A percentile compares a stretch with the other conserved stretches of the same genome.
phyloP scores from a whole-genome alignment of 2,888 invertebrate species.

The Synanthedon vespiformis region DNA sequence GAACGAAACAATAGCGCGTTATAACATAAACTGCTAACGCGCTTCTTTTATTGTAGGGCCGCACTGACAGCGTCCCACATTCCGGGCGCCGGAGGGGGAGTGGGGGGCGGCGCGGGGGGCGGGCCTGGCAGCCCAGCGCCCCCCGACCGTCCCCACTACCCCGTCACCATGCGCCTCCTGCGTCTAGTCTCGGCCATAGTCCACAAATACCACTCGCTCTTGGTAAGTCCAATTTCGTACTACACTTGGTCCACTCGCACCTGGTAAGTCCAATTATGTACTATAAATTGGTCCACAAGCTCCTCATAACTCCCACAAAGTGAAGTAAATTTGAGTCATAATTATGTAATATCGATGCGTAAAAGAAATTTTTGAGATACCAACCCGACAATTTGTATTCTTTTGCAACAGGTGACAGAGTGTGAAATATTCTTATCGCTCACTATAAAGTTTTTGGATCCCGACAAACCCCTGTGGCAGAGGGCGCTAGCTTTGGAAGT shows the following conservation, averaged over 20 bases:
- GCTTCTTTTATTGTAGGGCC: conserved; percentile 24
- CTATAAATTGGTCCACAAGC: no score
- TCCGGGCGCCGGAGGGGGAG: conserved; percentile 42
- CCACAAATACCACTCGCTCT: conserved; percentile 89
- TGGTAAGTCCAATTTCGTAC: conserved; percentile 72
- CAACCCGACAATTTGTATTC: not conserved
- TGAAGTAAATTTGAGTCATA: no score
- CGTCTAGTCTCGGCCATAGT: conserved; percentile 93
- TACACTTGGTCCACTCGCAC: no score
- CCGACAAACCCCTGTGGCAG: conserved; percentile 97
- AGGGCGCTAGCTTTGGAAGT: conserved; percentile 95
- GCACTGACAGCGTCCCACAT: conserved; percentile 52
- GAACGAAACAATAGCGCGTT: no score
- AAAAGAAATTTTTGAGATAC: no score
- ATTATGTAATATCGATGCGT: no score
- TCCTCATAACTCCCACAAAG: no score
- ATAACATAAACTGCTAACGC: no score
- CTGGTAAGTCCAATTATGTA: no score
- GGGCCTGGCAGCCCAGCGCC: conserved; percentile 70
- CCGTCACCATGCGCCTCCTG: conserved; percentile 94
- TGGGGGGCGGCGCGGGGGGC: conserved; percentile 52
- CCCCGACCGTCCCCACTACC: conserved; percentile 94
- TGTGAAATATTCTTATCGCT: conserved; percentile 98
- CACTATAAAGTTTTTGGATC: conserved; percentile 96
- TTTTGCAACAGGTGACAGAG: conserved; percentile 82